Percentiles rank a stretch among this genome's conserved stretches.
Conservation (phyloP, 2,113 vertebrate species). For the Struthidea cinerea region DNA sequence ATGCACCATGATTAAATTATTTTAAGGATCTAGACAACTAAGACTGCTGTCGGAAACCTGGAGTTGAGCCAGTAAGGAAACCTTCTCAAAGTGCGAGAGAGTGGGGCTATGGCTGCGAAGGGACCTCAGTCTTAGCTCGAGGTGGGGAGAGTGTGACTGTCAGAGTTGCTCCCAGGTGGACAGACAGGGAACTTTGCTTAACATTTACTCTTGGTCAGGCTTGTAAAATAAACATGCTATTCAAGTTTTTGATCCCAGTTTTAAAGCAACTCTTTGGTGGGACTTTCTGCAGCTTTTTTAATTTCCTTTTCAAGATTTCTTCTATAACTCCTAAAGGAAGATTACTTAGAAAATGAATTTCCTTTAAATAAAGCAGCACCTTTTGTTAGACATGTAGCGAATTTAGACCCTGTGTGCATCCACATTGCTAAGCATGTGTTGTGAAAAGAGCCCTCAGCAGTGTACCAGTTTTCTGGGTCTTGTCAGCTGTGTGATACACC, state of each 20-base stretch:
- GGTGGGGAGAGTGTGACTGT: not conserved
- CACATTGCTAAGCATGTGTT: not conserved
- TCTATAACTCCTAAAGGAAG: not conserved
- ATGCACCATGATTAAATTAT: not conserved
- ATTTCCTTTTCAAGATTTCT: not conserved
- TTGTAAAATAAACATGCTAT: not conserved
- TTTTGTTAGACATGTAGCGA: not conserved
- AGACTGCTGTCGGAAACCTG: not conserved
- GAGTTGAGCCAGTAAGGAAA: not conserved
- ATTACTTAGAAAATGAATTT: not conserved
- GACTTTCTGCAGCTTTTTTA: not conserved
- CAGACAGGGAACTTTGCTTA: not conserved
- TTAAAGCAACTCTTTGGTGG: not conserved
- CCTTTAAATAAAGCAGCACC: not conserved
- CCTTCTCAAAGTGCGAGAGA: not conserved
- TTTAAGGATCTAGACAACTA: not conserved
- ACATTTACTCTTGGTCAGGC: not conserved
- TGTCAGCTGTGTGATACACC: constrained; percentile 12
- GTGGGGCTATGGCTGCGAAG: not conserved
- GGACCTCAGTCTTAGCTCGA: not conserved
- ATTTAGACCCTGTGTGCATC: not conserved
- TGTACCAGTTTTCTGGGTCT: not conserved
- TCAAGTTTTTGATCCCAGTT: not conserved
- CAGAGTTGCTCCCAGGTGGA: not conserved
- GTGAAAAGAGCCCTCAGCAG: constrained; percentile 33